Base-by-base conservation (phyloP, 2,888 invertebrate genomes). In the Junonia oenone region DNA sequence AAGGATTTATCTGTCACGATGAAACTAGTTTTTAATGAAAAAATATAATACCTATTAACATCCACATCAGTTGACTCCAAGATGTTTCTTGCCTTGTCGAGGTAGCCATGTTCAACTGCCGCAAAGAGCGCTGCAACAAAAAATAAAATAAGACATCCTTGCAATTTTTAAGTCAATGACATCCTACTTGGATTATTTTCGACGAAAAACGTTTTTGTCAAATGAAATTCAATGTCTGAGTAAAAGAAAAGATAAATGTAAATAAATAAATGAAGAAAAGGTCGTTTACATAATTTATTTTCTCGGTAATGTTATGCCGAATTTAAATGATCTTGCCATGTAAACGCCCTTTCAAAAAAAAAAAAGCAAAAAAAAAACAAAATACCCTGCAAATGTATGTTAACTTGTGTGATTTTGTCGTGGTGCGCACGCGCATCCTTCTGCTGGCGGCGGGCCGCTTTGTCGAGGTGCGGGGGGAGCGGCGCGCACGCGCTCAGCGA, bases 71-170 rank as follows among this genome's bases (percentile, higher is more conserved):
- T 96, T 22, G 97, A 96, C 73, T 97, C 96, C 74, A 99, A 90
- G 73, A 99, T 97, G 52, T 96, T 95, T 68, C 95, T 93, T 6
- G 97, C 97, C 77, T 97, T 96, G 73, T 98, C 98, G 72, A 97
- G 86, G 81, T 99, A 97, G 51, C 97, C 98, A 85, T 98, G 97
- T 87, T 99, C 99, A 33, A 99, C 97, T 5, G 98, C 98, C 33
- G 97, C 96, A 78, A 99, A 98, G 46, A 98, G 91, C 51, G 97
- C 98, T 98, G 93, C 22, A 93, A 93, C 62, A 60, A 70, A 47
- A 51, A 49, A 47, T 22, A 49, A 2, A 47, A 49, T 22, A n/a
- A n/a, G n/a, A n/a, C n/a, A n/a, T n/a, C n/a, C n/a, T n/a, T n/a
- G n/a, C n/a, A n/a, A n/a, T n/a, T n/a, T n/a, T n/a, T n/a, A n/a